Evolutionary conservation across 2,888 invertebrate species (phyloP), one percentile per base, ranked within the genome.

Genomic region (Acrocera orbiculus): DNA sequence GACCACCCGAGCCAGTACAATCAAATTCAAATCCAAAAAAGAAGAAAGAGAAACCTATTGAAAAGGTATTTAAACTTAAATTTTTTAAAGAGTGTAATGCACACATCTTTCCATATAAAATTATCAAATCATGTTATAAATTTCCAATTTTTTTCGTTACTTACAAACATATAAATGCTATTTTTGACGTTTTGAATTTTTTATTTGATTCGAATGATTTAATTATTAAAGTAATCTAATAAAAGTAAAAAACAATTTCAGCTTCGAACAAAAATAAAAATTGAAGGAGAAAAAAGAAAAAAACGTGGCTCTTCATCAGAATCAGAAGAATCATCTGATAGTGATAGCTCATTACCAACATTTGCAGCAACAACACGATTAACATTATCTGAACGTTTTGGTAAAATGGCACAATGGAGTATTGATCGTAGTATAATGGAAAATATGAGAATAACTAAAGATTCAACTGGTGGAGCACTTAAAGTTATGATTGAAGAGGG

Each of bases 351-450:
- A 4, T 54, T 68, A 24, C 70, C 72, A 1, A 72, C 73, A 15
- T 70, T 72, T 31, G 73, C 68, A 16, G 66, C 68, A 4, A 67
- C 69, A 2, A 69, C 69, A 23, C 58, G 73, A 38, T 61, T 87
- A 50, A 85, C 85, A 1, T 63, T 87, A 10, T 86, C 85, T 0
- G 86, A 87, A 58, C 68, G 81, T 15, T 87, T 87, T 60, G 86
- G 86, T 41, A 86, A 86, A 65, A 83, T 87, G 74, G 86, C 86
- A 15, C 86, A 86, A 51, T 85, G 85, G 82, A 81, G 81, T 40
- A 77, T 80, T 4, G 85, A 85, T 56, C 67, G 86, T 9, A 70
- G 69, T 11, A 78, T 83, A 32, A 76, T 85, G 52, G 82, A 82
- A 58, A 82, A 83, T 51, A 83, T 83, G 78, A 67, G 79, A 36